Base-by-base conservation (phyloP, 2,113 vertebrate species). In the Zootoca vivipara region DNA sequence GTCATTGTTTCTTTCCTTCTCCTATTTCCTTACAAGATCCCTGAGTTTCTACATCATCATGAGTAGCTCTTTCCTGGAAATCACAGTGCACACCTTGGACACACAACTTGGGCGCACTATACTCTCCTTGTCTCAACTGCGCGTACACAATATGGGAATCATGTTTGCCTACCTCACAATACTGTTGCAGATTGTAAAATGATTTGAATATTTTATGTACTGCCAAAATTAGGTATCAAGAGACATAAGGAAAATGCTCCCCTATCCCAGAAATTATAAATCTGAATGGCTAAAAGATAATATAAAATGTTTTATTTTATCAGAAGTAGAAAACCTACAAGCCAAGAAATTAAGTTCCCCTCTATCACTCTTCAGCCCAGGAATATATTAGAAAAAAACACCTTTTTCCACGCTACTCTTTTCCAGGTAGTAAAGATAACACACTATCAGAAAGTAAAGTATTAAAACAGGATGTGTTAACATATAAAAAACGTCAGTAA, bases 391-490 rank as follows among this genome's bases (percentile, higher is more conserved):
- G 30, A 28, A 30, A 28, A 30, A 33, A 87, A 64, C 62, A 87
- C 3, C 67, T 81, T 30, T 74, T 65, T 42, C 28, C 15, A 65
- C 18, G 30, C 58, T 26, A 74, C 9, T 35, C 38, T 74, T n/a
- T 77, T 82, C 46, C 70, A 78, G 70, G 58, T 75, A 88, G 20
- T 83, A 67, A 88, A 67, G 62, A 65, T 78, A 88, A 83, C 70
- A 87, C 15, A 69, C 13, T 33, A n/a, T 30, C 38, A 67, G 40
- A 77, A 77, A 75, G 15, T 46, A 16, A 52, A 83, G 64, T 64
- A 67, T 75, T 88, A 18, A 82, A 83, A 77, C 22, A 83, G 38
- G 20, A 26, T 82, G 24, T n/a, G 33, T 35, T 75, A 64, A 77
- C 72, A 83, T 83, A 30, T 77, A 83, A 83, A 83, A 83, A 65